Percentiles rank a stretch among this genome's conserved stretches.
Conservation (phyloP, 1,140 invertebrate species). For the Euglossa dilemma region DNA sequence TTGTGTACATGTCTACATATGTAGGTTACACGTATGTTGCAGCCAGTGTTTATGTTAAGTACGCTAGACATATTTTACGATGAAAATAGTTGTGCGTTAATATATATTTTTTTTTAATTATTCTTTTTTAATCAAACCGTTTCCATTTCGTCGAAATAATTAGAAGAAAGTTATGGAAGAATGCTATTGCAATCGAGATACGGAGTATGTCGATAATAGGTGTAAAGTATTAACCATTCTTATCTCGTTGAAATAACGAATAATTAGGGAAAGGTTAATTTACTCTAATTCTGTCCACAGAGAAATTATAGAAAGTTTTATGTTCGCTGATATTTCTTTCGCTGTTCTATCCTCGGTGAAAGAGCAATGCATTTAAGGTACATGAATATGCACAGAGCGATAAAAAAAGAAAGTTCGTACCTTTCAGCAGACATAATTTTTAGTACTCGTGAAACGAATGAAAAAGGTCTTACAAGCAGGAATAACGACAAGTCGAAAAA, state of each 20-base stretch:
- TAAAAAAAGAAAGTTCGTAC: too few species aligned
- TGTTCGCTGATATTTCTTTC: not conserved
- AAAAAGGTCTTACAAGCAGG: too few species aligned
- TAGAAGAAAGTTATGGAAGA: too few species aligned
- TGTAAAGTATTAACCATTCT: not conserved
- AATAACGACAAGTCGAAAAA: too few species aligned
- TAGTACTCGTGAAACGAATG: too few species aligned
- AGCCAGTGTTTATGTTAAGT: not conserved
- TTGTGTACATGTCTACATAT: not conserved
- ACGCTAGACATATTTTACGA: constrained; percentile 15
- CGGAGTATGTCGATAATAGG: too few species aligned
- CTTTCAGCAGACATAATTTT: too few species aligned
- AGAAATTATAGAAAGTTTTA: not conserved
- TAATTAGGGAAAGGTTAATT: not conserved
- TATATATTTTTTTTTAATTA: too few species aligned
- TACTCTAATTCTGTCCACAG: not conserved
- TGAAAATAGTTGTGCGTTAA: not conserved
- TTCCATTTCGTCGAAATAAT: too few species aligned
- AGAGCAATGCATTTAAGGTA: not conserved
- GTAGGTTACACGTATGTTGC: not conserved
- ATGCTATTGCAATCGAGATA: too few species aligned
- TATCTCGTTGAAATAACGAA: not conserved
- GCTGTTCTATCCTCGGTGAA: not conserved
- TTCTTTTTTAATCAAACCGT: too few species aligned
- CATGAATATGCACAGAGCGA: not conserved